Evolutionary conservation across 2,113 vertebrate genomes (phyloP).

Genomic region (Strix aluco): DNA sequence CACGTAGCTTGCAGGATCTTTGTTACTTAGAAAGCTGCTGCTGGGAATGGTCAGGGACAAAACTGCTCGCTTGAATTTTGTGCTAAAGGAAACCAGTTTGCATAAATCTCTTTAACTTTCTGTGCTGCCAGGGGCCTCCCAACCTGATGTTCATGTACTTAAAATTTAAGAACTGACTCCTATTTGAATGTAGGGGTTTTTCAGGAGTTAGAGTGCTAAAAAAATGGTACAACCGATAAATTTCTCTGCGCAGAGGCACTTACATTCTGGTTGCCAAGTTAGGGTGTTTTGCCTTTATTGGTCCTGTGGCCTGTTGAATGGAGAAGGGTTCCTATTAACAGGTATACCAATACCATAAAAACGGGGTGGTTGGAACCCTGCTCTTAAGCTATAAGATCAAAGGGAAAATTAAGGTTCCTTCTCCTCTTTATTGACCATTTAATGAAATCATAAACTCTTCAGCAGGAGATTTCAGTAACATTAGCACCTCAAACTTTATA

Average conservation of each 20-base stretch:
- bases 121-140: neutral
- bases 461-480: neutral
- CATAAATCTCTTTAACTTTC: neutral
- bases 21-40: neutral
- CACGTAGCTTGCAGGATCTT: accelerated
- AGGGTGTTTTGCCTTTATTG: neutral
- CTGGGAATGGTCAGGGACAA: neutral
- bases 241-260: neutral
- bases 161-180: neutral
- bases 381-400: neutral
- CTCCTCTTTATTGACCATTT: neutral
- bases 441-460: neutral
- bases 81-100: neutral
- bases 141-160: accelerated
- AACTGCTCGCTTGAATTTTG: accelerated
- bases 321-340: neutral
- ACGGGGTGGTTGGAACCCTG: neutral
- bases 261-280: neutral
- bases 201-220: neutral
- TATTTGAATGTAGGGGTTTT: neutral
- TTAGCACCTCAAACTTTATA: neutral
- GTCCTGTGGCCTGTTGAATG: neutral
- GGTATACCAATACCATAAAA: neutral
- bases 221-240: accelerated
- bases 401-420: neutral